Percentiles rank a stretch among this genome's conserved stretches.
phyloP scores from a whole-genome alignment of 2,113 vertebrate genomes.

The Salvelinus namaycush region DNA sequence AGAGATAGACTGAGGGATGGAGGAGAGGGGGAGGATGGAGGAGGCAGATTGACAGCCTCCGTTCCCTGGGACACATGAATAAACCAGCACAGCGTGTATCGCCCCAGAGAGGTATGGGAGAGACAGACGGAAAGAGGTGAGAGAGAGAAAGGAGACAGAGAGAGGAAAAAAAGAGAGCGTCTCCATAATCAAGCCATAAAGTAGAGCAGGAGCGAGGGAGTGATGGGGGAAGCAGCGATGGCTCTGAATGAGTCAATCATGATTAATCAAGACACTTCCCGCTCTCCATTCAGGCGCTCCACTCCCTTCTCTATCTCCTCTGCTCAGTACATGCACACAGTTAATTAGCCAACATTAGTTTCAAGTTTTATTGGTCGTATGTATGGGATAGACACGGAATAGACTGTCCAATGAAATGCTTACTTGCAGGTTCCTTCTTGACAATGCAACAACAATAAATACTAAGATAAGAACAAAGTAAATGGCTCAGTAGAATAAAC shows the following conservation, averaged over 20 bases:
- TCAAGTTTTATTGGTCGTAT: too few species aligned
- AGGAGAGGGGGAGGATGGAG: conserved; percentile 4
- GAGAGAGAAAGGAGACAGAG: conserved; percentile 38
- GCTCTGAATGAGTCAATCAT: conserved; percentile 77
- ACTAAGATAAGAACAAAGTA: too few species aligned
- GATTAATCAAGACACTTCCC: conserved; percentile 74
- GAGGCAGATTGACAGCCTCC: conserved; percentile 64
- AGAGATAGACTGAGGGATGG: conserved; percentile 38
- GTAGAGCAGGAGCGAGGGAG: conserved; percentile 46
- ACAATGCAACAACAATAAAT: too few species aligned
- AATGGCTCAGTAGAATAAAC: too few species aligned
- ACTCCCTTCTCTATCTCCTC: conserved; percentile 11
- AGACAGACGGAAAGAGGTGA: conserved; percentile 22
- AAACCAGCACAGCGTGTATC: conserved; percentile 44
- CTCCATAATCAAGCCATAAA: conserved; percentile 70
- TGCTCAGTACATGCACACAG: conserved; percentile 4
- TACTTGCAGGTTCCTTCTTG: too few species aligned
- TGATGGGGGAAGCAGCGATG: conserved; percentile 53
- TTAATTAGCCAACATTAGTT: neutral
- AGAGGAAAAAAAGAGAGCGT: conserved; percentile 23
- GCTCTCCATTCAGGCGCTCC: conserved; percentile 29
- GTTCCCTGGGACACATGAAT: conserved; percentile 64
- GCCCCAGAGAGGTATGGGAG: conserved; percentile 10
- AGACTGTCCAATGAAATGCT: too few species aligned
- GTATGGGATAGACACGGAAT: too few species aligned